phyloP scores from a whole-genome alignment of 1,140 invertebrate genomes.

The Monochamus saltuarius region DNA sequence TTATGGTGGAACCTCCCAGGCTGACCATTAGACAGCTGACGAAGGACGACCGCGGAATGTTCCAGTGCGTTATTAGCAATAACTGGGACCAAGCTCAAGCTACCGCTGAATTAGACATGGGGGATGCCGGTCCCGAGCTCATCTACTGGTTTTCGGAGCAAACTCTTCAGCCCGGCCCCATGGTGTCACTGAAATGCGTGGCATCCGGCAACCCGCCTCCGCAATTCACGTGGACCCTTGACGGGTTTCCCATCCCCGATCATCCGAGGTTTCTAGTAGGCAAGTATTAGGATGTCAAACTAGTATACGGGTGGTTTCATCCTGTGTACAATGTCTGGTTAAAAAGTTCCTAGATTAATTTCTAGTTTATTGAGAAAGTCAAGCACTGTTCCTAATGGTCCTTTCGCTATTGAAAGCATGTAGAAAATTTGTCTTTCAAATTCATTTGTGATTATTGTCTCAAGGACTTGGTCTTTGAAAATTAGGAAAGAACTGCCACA shows the following conservation, averaged over 20 bases:
- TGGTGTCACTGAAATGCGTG: conserved; percentile 86
- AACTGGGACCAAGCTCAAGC: conserved; percentile 84
- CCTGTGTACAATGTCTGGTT: no score
- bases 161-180: conserved; percentile 83
- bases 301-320: no score
- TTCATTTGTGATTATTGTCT: no score
- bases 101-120: conserved; percentile 77
- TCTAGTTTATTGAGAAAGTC: no score
- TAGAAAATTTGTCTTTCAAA: no score
- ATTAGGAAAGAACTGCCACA: no score
- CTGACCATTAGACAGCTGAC: conserved; percentile 70
- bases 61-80: conserved; percentile 86
- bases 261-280: conserved; percentile 79
- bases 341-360: no score
- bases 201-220: conserved; percentile 89
- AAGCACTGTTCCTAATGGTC: no score
- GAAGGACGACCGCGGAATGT: conserved; percentile 81
- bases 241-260: conserved; percentile 80
- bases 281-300: neutral
- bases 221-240: conserved; percentile 83
- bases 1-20: conserved; percentile 56
- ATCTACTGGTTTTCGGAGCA: conserved; percentile 89
- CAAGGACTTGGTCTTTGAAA: no score
- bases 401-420: no score
- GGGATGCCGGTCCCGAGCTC: conserved; percentile 81